These are phyloP conservation scores for Lasioglossum morio DNA, from an alignment of 2,888 invertebrate genomes.

Conservation along the genomic window DNA sequence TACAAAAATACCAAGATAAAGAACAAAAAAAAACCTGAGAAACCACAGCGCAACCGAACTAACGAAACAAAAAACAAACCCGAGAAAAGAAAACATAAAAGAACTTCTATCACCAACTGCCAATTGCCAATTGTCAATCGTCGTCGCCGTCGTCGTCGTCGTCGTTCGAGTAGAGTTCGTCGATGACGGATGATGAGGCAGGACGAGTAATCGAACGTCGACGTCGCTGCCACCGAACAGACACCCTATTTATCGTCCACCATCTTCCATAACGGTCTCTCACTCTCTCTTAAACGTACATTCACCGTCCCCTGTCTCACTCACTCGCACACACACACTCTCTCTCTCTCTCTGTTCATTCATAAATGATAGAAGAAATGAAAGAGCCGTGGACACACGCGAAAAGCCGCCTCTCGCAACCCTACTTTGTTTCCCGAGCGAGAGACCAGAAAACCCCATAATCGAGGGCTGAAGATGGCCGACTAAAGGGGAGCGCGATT, in stretches of 20 bases:
- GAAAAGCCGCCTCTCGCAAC: neutral
- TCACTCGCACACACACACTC: neutral
- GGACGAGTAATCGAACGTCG: constrained; percentile 6
- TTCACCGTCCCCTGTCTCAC: no score
- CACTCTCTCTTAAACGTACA: neutral
- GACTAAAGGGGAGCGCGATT: constrained; percentile 23
- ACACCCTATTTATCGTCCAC: constrained; percentile 47
- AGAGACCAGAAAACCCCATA: neutral
- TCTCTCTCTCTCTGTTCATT: neutral
- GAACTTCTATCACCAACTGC: constrained; percentile 63
- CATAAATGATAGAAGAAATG: neutral
- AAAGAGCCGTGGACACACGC: neutral
- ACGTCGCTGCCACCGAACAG: neutral
- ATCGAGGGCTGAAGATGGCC: constrained; percentile 10
- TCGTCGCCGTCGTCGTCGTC: neutral
- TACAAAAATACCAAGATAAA: neutral
- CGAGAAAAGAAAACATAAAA: neutral
- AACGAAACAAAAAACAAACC: neutral
- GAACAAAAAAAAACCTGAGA: neutral
- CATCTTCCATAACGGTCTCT: constrained; percentile 26
- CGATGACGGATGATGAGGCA: constrained; percentile 2
- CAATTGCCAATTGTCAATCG: constrained; percentile 61
- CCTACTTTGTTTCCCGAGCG: neutral
- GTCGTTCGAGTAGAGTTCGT: neutral
- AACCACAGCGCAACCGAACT: neutral